Percentiles rank a stretch among this genome's conserved stretches.
phyloP scores from a whole-genome alignment of 1,140 invertebrate species.

The Sarcophaga peregrina region DNA sequence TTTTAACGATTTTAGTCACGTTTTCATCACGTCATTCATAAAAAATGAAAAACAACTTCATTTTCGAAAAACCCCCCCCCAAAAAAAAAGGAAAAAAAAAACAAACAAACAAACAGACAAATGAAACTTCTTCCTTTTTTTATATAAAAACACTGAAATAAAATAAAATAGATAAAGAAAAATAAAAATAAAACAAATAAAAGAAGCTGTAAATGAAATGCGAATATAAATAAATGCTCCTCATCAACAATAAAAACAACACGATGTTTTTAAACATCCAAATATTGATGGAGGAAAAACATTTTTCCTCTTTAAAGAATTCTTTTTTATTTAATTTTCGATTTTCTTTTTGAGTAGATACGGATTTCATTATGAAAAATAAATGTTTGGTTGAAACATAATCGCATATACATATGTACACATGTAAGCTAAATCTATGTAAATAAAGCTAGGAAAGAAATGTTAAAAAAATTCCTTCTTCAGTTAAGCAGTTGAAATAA shows the following conservation, averaged over 20 bases:
- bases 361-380: no score
- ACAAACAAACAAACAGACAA: neutral
- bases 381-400: neutral
- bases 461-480: neutral
- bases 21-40: conserved; percentile 11
- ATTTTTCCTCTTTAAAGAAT: neutral
- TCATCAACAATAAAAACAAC: neutral
- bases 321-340: no score
- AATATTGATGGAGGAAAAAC: neutral
- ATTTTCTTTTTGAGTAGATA: neutral
- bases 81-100: no score
- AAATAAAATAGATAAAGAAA: neutral
- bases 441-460: neutral
- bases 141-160: neutral
- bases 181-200: neutral
- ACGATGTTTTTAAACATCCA: conserved; percentile 1
- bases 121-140: neutral
- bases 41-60: neutral
- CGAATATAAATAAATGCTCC: neutral
- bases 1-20: neutral
- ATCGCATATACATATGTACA: neutral
- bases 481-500: conserved; percentile 3
- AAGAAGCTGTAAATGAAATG: neutral
- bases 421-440: neutral
- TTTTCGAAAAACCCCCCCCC: neutral